Conservation (phyloP, 2,888 invertebrate species). For the Synergus laeviventris region DNA sequence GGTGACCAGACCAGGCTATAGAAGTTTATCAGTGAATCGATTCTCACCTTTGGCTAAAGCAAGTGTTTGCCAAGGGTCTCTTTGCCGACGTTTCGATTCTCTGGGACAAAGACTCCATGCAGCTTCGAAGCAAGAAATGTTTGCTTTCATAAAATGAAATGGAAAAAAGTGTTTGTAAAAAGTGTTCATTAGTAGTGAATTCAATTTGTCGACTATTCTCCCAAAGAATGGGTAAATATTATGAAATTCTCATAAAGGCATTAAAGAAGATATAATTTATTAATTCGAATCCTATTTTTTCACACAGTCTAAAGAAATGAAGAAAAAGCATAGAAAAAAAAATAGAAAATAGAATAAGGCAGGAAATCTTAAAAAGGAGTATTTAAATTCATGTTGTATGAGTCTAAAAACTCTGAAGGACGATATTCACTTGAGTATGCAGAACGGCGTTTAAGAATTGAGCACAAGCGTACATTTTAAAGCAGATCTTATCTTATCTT, state of each 20-base stretch:
- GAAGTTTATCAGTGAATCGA: neutral
- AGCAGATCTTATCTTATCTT: neutral
- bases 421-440: neutral
- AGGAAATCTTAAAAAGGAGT: neutral
- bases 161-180: conserved; percentile 1
- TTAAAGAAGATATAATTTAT: conserved; percentile 1
- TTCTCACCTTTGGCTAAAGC: conserved; percentile 18
- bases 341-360: neutral
- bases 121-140: neutral
- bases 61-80: conserved; percentile 30
- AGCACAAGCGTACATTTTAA: neutral
- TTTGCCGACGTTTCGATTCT: conserved; percentile 22
- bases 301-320: neutral
- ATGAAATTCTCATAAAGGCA: neutral
- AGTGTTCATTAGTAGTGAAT: neutral
- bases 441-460: neutral
- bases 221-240: neutral
- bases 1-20: neutral
- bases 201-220: neutral
- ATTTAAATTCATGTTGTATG: neutral
- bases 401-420: neutral
- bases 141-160: neutral
- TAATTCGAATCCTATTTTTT: neutral
- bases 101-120: neutral
- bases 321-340: neutral